Conservation (phyloP, 1,140 invertebrate species). For the Drosophila tropicalis region DNA sequence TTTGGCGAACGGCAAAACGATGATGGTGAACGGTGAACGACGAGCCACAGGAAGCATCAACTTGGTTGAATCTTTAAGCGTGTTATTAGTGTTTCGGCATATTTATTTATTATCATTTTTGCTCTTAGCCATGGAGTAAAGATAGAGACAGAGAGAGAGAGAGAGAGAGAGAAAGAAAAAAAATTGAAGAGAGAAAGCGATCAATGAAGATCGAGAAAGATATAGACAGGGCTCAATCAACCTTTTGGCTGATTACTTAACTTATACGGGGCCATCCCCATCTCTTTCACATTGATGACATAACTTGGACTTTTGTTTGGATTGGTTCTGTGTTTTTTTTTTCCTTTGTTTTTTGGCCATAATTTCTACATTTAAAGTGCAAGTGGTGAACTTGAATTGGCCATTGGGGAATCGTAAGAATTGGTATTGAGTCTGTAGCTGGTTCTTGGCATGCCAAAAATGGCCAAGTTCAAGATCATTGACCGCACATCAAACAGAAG, state of each 20-base stretch:
- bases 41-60: constrained; percentile 68
- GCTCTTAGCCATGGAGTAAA: constrained; percentile 10
- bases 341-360: constrained; percentile 28
- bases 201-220: too few relatives aligned
- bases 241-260: constrained; percentile 70
- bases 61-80: constrained; percentile 77
- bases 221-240: constrained; percentile 42
- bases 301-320: constrained; percentile 44
- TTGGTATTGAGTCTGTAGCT: too few relatives aligned
- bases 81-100: constrained; percentile 81
- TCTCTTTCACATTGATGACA: constrained; percentile 69
- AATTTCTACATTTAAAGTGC: constrained; percentile 74
- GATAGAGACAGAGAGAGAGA: neutral
- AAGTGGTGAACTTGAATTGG: constrained; percentile 78
- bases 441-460: constrained; percentile 18
- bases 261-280: constrained; percentile 19
- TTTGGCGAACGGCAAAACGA: neutral
- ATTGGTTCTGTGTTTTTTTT: neutral
- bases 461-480: constrained; percentile 55
- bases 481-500: constrained; percentile 65
- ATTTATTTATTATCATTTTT: constrained; percentile 80
- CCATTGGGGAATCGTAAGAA: constrained; percentile 58
- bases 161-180: neutral
- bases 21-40: constrained; percentile 17
- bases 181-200: neutral